Evolutionary conservation across 2,888 invertebrate genomes (phyloP).

Genomic region (Pedicia rivosa): DNA sequence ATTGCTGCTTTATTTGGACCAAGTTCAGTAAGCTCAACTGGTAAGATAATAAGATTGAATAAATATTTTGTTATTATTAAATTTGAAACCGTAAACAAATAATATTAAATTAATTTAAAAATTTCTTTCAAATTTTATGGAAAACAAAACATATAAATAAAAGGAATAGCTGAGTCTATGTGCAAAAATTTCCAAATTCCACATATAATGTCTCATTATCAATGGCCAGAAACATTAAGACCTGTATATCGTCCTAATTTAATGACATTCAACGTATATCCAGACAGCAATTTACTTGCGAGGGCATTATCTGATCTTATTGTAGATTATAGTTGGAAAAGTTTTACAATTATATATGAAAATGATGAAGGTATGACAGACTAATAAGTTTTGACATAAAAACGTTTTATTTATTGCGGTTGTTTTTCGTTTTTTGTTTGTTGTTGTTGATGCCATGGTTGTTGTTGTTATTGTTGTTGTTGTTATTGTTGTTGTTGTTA

Average conservation of each 20-base stretch:
- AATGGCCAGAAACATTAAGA: constrained; percentile 23
- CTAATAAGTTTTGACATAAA: too few species aligned
- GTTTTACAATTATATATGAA: constrained; percentile 70
- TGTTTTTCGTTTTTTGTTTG: too few species aligned
- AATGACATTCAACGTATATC: constrained; percentile 53
- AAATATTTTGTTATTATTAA: too few species aligned
- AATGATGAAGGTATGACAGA: constrained; percentile 47
- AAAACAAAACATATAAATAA: constrained; percentile 1
- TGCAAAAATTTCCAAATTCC: constrained; percentile 47
- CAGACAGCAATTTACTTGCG: constrained; percentile 44
- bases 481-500: not conserved
- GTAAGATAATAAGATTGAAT: constrained; percentile 16
- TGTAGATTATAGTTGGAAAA: constrained; percentile 59
- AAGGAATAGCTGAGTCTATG: constrained; percentile 33
- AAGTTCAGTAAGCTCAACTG: constrained; percentile 28
- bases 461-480: not conserved
- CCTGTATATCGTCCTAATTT: constrained; percentile 14
- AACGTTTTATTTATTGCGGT: too few species aligned
- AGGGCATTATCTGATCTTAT: constrained; percentile 58
- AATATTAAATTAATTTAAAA: too few species aligned
- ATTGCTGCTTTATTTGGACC: constrained; percentile 60
- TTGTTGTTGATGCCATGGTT: too few species aligned
- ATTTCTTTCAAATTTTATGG: too few species aligned
- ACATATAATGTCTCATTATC: constrained; percentile 44
- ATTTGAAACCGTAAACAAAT: too few species aligned